Conservation (phyloP, 2,797 vertebrate species). For the Scleropages formosus region DNA sequence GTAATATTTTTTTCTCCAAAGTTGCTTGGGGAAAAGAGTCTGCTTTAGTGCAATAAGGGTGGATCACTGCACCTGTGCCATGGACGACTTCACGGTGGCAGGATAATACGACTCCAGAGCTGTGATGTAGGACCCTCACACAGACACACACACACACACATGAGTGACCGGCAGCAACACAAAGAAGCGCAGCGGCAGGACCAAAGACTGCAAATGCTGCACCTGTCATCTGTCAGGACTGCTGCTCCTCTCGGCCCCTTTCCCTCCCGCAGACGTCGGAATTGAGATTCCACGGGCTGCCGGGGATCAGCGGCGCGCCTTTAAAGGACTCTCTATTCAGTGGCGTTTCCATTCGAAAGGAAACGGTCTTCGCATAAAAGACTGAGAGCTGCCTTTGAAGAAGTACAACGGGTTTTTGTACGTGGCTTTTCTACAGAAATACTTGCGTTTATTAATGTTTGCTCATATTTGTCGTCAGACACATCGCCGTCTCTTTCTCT, state of each 20-base stretch:
- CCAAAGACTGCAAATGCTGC: background rate
- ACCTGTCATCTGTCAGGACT: background rate
- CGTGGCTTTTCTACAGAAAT: slow-evolving; percentile 4
- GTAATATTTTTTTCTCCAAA: background rate
- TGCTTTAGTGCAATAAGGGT: background rate
- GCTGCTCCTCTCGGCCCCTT: background rate
- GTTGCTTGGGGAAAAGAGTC: background rate
- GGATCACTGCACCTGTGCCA: background rate
- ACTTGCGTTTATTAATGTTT: background rate
- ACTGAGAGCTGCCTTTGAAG: slow-evolving; percentile 19
- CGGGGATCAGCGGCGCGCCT: background rate
- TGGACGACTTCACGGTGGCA: too few species aligned
- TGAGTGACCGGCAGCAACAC: background rate
- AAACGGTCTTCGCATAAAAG: background rate
- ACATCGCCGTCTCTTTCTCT: background rate
- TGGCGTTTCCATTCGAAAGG: slow-evolving; percentile 20
- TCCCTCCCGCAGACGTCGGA: background rate
- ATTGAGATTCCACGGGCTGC: background rate
- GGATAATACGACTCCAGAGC: background rate
- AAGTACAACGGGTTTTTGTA: slow-evolving; percentile 12
- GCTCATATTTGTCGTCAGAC: background rate
- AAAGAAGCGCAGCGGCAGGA: background rate
- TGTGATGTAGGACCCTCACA: background rate
- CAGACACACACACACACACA: too few species aligned
- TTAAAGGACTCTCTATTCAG: background rate